A percentile compares a stretch with the other conserved stretches of the same genome.
These are phyloP conservation scores for Odocoileus virginianus DNA, from an alignment of 2,113 vertebrate genomes.

Conservation along the genomic window DNA sequence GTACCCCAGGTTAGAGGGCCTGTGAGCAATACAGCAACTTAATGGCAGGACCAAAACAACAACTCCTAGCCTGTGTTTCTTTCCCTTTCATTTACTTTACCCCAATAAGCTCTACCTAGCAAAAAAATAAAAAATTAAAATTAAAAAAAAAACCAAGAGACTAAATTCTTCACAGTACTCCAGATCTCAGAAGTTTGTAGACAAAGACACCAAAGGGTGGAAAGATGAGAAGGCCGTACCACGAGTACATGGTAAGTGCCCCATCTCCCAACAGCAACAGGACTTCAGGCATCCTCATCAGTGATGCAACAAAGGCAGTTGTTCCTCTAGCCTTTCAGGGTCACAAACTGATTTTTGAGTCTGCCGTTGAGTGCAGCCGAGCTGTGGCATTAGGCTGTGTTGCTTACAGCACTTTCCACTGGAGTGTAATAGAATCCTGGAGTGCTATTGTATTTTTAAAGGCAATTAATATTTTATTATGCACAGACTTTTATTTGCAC, in stretches of 20 bases:
- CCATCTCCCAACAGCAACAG: not conserved
- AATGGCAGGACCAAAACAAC: not conserved
- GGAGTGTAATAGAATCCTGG: conserved; percentile 61
- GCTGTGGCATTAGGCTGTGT: not conserved
- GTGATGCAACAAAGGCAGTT: not conserved
- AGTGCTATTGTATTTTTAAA: conserved; percentile 63
- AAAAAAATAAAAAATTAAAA: not conserved
- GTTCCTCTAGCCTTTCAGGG: not conserved
- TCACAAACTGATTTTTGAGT: not conserved
- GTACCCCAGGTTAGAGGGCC: not conserved
- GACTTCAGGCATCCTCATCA: not conserved
- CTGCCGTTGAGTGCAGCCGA: not conserved
- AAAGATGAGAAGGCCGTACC: not conserved
- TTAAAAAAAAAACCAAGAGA: not conserved
- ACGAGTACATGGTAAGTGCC: rapidly evolving
- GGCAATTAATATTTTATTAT: conserved; percentile 69
- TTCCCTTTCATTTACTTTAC: not conserved
- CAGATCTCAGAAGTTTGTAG: not conserved
- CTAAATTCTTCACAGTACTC: not conserved
- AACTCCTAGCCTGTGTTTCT: not conserved
- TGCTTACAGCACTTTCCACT: not conserved
- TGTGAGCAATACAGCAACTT: not conserved
- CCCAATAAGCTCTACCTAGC: not conserved
- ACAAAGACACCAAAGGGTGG: not conserved
- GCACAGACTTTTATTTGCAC: conserved; percentile 57